Evolutionary conservation across 1,140 invertebrate genomes (phyloP).

Genomic region (Carcinoscorpius rotundicauda): DNA sequence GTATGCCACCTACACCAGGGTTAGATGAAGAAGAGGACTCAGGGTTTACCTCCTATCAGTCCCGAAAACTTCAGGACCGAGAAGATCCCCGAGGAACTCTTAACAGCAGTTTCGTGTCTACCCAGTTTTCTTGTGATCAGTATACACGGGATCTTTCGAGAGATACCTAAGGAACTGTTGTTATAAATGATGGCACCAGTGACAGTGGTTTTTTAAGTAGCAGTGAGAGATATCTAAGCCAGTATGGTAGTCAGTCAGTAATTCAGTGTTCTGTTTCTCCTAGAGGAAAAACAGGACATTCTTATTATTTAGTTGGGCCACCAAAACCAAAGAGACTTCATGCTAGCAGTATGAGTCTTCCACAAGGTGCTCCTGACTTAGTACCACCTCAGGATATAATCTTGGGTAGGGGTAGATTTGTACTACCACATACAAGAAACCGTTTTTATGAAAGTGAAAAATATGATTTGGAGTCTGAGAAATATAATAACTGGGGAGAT

Average conservation of each 20-base stretch:
- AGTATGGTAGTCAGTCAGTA: conserved; percentile 8
- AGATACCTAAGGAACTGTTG: too few species aligned
- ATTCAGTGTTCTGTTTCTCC: too few species aligned
- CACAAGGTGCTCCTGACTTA: too few species aligned
- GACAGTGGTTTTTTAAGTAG: conserved; percentile 12
- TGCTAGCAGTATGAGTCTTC: too few species aligned
- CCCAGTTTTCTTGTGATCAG: conserved; percentile 8
- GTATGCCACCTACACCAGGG: too few species aligned
- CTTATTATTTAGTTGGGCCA: conserved; percentile 75
- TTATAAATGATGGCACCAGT: not conserved
- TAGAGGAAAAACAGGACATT: conserved; percentile 31
- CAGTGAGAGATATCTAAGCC: conserved; percentile 23
- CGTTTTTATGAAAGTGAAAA: too few species aligned
- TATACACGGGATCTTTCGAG: too few species aligned
- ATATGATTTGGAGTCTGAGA: too few species aligned
- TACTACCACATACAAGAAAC: too few species aligned
- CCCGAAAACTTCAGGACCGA: conserved; percentile 11
- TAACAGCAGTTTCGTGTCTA: conserved; percentile 7
- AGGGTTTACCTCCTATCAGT: conserved; percentile 24
- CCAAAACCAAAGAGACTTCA: conserved; percentile 59
- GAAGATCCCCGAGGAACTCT: conserved; percentile 6
- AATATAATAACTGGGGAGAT: too few species aligned
- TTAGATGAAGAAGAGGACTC: conserved; percentile 25
- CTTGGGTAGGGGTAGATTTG: too few species aligned
- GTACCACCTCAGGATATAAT: too few species aligned